Base-by-base conservation (phyloP, 2,888 invertebrate genomes). In the Augiades crinisus region DNA sequence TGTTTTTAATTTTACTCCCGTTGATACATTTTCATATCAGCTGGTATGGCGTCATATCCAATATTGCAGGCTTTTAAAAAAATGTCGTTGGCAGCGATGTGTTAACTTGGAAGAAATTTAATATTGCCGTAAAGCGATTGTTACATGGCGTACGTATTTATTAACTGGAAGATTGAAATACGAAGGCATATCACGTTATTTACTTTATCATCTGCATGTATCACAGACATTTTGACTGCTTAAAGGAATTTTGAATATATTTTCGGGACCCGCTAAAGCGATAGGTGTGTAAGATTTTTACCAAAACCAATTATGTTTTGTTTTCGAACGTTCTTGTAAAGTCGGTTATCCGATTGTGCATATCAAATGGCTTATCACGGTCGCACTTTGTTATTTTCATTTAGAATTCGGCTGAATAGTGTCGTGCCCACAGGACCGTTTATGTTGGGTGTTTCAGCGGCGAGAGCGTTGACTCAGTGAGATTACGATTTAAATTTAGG, bases 401-500 rank as follows among this genome's bases (percentile, higher is more conserved):
- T 70, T 65, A 68, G 70, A 75, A 75, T 67, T 75, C 74, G 68
- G 70, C 59, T 63, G 70, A 70, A 75, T 77, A 73, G 75, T 79
- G 79, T 79, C 75, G 75, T 75, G 68, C 75, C 72, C 69, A 63
- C 70, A 68, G 73, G 69, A 77, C 75, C 70, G 80, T 80, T 84
- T 86, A 86, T 85, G 86, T 85, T 61, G 66, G 75, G 81, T 78
- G 75, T 78, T 67, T 79, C 72, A 80, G 73, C 74, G 72, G 69
- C 72, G 77, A 78, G 85, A 84, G 78, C 88, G 85, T 87, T 89
- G 88, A 87, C 87, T 87, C 87, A 85, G 77, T 84, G 73, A 83
- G 78, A 86, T 86, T 86, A 84, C 81, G 76, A 81, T 87, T 89
- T 89, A 89, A 87, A 86, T 85, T 83, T 88, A 89, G 88, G 78